Evolutionary conservation across 2,888 invertebrate genomes (phyloP), one percentile per base, ranked within the genome.

Genomic region (Mechanitis mazaeus): DNA sequence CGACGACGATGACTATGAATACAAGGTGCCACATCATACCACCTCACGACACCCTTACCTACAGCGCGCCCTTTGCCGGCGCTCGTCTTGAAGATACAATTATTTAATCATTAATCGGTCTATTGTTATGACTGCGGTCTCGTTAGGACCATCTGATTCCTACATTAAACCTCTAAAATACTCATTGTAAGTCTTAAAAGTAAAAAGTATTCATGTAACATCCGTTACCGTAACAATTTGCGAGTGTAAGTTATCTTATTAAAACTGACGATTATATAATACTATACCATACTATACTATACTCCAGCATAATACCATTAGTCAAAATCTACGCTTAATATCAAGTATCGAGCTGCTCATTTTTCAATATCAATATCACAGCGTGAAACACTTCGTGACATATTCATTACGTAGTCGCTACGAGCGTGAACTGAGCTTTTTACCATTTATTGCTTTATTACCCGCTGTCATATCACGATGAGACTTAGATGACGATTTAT

Each of bases 391-490:
- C 77, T 77, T 77, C 71, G 74, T 79, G 82, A 83, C 81, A 82
- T 77, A 79, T 80, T 80, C 78, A 83, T 83, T 81, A 78, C 76
- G 78, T 76, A 77, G 75, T 78, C 74, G 77, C 75, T 77, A 77
- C 69, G 69, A 66, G 70, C 66, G 68, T 47, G 67, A 65, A 61
- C 60, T 61, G 56, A 58, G 55, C 31, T 61, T 60, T 60, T 45
- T 64, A 66, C 56, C 60, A 60, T 65, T 75, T 77, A 81, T 77
- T 71, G 77, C 72, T 76, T 79, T 80, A 79, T 76, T 76, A 80
- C 9, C 9, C 28, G 6, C 50, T 50, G 50, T 50, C 31, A 50
- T 28, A 28, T 50, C 28, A 50, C n/a, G 50, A 50, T 7, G 9
- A 9, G 50, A 50, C 31, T 50, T 31, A 31, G 50, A 3, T 42